Conservation (phyloP, 2,797 vertebrate species). For the Serranus cabrilla region DNA sequence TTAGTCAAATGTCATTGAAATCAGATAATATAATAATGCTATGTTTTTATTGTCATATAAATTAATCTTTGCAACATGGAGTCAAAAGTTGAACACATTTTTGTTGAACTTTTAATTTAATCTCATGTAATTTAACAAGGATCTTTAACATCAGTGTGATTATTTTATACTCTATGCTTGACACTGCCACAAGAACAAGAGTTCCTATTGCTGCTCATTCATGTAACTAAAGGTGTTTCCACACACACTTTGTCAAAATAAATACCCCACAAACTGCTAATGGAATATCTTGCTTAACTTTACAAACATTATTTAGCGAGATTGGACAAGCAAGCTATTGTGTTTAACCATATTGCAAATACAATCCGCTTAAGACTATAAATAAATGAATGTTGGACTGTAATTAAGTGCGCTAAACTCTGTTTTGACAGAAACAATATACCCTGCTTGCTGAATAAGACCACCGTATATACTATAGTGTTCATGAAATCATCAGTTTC, state of each 20-base stretch:
- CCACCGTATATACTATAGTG: not conserved
- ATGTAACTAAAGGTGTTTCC: not conserved
- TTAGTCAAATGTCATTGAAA: not conserved
- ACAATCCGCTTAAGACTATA: not conserved
- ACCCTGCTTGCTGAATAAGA: not conserved
- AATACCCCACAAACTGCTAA: not conserved
- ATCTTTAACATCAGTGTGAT: not conserved
- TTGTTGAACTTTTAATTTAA: not conserved
- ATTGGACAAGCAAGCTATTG: not conserved
- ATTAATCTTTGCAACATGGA: not conserved
- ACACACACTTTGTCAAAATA: not conserved
- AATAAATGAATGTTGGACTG: not conserved
- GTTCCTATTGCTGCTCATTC: not conserved
- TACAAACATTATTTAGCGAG: not conserved
- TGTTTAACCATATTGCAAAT: not conserved
- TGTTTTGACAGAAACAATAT: not conserved
- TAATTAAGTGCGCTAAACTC: too few species aligned
- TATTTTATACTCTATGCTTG: not conserved
- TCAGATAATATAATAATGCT: not conserved
- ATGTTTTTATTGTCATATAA: not conserved
- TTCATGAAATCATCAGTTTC: conserved; percentile 36
- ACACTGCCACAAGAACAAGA: not conserved
- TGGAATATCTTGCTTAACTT: not conserved
- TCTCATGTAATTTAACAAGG: not conserved
- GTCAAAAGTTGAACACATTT: not conserved